Percentiles rank a stretch among this genome's conserved stretches.
These are phyloP conservation scores for Glyphotaelius pellucidus DNA, from an alignment of 2,888 invertebrate genomes.

Conservation along the genomic window DNA sequence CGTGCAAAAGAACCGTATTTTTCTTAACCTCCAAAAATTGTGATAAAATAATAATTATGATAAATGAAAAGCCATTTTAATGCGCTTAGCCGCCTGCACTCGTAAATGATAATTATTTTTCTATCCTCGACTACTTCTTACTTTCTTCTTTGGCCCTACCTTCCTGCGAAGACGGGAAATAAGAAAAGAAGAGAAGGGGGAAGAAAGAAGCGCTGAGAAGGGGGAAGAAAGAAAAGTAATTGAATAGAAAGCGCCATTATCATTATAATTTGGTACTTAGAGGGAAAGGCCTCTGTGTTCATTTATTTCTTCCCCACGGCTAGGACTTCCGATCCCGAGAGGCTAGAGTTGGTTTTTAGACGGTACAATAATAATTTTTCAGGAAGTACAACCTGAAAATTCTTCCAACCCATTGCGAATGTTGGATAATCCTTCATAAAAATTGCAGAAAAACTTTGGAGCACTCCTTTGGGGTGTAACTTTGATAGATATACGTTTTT, in stretches of 20 bases:
- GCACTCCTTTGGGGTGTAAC: not conserved
- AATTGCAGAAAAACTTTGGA: not conserved
- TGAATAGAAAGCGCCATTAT: conserved; percentile 2
- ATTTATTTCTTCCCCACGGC: not conserved
- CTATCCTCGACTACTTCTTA: not conserved
- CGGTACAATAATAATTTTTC: not conserved
- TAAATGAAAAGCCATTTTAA: not conserved
- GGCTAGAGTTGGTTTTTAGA: not conserved
- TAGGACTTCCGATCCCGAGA: not conserved
- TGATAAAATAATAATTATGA: not conserved
- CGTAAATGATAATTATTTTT: not conserved
- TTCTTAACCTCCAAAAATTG: not conserved
- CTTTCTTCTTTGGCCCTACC: not conserved
- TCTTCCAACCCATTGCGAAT: not conserved
- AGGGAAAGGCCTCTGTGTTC: not conserved
- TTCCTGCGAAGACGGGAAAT: not conserved
- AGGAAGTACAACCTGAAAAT: not conserved
- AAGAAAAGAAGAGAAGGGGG: not conserved
- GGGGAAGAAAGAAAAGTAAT: not conserved
- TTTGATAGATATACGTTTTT: not conserved
- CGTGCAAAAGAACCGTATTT: not conserved
- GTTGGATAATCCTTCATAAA: not conserved
- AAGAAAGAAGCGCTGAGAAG: not conserved
- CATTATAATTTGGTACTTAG: not conserved
- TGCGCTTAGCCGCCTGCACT: not conserved